Percentiles rank a stretch among this genome's conserved stretches.
phyloP scores from a whole-genome alignment of 2,888 invertebrate species.

The Lepidocyrtinus sp. region DNA sequence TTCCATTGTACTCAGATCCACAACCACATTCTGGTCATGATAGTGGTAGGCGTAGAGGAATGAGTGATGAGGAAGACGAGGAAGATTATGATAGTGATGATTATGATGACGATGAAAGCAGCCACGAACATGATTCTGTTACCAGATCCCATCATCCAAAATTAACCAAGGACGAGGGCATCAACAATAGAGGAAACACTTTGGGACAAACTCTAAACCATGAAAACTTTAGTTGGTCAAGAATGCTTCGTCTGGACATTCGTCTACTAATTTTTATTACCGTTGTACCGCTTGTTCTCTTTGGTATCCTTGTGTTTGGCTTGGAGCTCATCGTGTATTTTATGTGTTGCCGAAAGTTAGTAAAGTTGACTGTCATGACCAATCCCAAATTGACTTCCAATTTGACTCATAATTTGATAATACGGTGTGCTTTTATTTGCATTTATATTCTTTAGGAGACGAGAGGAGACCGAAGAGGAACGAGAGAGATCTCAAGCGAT shows the following conservation, averaged over 20 bases:
- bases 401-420: too few species aligned
- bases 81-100: conserved; percentile 36
- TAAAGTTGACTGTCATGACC: neutral
- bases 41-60: conserved; percentile 7
- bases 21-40: conserved; percentile 13
- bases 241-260: conserved; percentile 50
- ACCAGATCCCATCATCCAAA: conserved; percentile 26
- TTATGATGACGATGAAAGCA: conserved; percentile 34
- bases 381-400: neutral
- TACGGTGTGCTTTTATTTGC: conserved; percentile 4
- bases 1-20: conserved; percentile 39
- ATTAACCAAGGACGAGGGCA: neutral
- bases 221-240: conserved; percentile 26
- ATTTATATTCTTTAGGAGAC: too few species aligned
- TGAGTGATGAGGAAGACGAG: conserved; percentile 24
- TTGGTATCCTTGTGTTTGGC: conserved; percentile 55
- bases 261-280: conserved; percentile 56
- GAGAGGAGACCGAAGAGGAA: conserved; percentile 28
- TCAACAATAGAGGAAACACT: neutral
- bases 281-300: conserved; percentile 55
- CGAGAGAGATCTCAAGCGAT: conserved; percentile 52
- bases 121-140: conserved; percentile 21
- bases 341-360: conserved; percentile 56
- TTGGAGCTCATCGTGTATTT: conserved; percentile 58
- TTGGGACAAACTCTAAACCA: neutral